Evolutionary conservation across 1,140 invertebrate species (phyloP).

Genomic region (Pectinophora gossypiella): DNA sequence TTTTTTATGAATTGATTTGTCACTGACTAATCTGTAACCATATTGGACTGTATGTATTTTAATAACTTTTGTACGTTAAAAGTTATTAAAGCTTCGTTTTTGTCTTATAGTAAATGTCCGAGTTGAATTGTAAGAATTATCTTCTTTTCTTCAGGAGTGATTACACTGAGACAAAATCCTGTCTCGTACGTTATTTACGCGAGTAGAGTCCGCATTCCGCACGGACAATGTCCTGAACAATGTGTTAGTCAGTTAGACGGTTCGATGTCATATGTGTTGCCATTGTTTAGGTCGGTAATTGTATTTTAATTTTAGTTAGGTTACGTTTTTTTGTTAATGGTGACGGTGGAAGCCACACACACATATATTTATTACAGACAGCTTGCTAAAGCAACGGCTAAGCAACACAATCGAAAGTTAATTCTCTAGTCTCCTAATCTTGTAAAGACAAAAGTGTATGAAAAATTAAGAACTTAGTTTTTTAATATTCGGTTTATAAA

Average conservation of each 20-base stretch:
- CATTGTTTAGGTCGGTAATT: conserved; percentile 60
- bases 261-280: conserved; percentile 65
- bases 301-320: conserved; percentile 41
- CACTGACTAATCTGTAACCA: no score
- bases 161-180: not conserved
- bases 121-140: no score
- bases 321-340: conserved; percentile 48
- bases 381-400: conserved; percentile 16
- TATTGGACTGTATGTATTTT: no score
- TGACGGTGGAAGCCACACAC: conserved; percentile 39
- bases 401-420: conserved; percentile 58
- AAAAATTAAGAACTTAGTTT: conserved; percentile 63
- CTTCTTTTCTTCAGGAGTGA: not conserved
- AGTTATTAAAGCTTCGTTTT: no score
- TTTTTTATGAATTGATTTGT: no score
- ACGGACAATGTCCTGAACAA: conserved; percentile 36
- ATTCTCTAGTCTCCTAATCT: conserved; percentile 70
- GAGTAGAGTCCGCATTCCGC: no score
- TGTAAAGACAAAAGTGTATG: conserved; percentile 67
- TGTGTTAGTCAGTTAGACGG: conserved; percentile 51
- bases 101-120: no score
- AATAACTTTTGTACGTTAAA: no score
- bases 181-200: no score
- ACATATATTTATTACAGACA: no score
- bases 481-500: conserved; percentile 70